Base-by-base conservation (phyloP, 92 coral and sea anemone species). In the Bergia sp. region DNA sequence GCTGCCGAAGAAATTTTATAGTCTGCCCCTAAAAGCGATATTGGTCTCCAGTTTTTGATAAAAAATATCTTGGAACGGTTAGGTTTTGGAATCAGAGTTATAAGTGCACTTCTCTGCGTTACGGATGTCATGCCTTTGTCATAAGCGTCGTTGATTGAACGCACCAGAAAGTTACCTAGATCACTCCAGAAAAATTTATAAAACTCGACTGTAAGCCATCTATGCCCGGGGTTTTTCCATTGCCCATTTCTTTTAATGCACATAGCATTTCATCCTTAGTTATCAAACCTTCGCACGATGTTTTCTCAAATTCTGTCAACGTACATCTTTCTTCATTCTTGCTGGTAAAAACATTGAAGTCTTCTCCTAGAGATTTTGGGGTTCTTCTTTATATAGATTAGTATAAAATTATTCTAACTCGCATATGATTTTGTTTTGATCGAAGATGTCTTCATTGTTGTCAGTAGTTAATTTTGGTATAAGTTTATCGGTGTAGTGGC, bases 261-360 rank as follows among this genome's bases (percentile, higher is more conserved):
- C 79, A 58, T 43, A 88, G 79, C 78, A 82, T 76, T 79, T 88
- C 90, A 39, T 78, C 50, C 78, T 38, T 82, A 88, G 90, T 76
- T 37, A 88, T 88, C 15, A 53, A 47, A 65, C 90, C 89, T 71
- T 84, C 88, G 53, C 88, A 86, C 18, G 82, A 86, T 41, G 23
- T 50, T n/a, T 12, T 86, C 61, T 86, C 89, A 18, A 73, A 71
- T 42, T 71, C 40, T 23, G 61, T 86, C 84, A 86, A 78, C 29
- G 53, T 77, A 41, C 57, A 16, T 23, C 89, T 57, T 76, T 40
- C 77, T 73, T 76, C 66, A 42, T 86, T 79, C 66, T 78, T 81
- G 75, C 66, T 77, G 65, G 53, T 75, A 64, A 76, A 86, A 76
- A 66, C 67, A 43, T 77, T 44, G 41, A 29, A 57, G 44, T 76